phyloP scores from a whole-genome alignment of 2,113 vertebrate species.

The Hippopotamus amphibius region DNA sequence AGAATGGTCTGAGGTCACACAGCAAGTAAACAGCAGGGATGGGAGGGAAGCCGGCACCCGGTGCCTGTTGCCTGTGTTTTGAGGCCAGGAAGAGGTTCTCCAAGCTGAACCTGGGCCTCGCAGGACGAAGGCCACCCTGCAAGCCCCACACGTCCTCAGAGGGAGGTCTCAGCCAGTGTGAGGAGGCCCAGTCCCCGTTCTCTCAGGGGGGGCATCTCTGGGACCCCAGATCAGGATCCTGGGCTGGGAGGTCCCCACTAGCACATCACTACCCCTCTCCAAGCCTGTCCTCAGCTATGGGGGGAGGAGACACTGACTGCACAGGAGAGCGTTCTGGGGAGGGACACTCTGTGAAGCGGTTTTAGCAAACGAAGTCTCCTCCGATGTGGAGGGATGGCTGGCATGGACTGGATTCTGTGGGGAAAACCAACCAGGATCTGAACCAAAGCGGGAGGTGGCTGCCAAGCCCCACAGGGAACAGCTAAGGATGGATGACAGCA shows the following conservation, averaged over 20 bases:
- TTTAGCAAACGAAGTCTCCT: neutral
- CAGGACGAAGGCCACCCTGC: neutral
- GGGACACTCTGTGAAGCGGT: neutral
- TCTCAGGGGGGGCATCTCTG: neutral
- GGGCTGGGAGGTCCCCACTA: neutral
- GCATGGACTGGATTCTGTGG: neutral
- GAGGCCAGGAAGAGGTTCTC: neutral
- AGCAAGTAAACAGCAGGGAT: neutral
- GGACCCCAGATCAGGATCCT: neutral
- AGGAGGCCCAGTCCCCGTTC: neutral
- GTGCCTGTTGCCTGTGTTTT: fast-evolving
- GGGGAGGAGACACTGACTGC: neutral
- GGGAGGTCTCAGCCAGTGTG: fast-evolving
- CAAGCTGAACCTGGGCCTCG: neutral
- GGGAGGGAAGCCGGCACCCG: neutral
- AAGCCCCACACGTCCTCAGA: too few relatives aligned
- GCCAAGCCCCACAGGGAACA: neutral
- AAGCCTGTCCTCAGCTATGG: neutral
- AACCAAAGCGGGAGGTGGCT: neutral
- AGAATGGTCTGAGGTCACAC: neutral
- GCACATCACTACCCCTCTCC: neutral
- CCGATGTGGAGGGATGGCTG: fast-evolving
- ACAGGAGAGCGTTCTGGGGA: neutral
- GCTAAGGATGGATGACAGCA: neutral
- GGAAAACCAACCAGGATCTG: neutral